Conservation (phyloP, 53 echinoderm and acorn worm genomes). For the Actinopyga echinites region DNA sequence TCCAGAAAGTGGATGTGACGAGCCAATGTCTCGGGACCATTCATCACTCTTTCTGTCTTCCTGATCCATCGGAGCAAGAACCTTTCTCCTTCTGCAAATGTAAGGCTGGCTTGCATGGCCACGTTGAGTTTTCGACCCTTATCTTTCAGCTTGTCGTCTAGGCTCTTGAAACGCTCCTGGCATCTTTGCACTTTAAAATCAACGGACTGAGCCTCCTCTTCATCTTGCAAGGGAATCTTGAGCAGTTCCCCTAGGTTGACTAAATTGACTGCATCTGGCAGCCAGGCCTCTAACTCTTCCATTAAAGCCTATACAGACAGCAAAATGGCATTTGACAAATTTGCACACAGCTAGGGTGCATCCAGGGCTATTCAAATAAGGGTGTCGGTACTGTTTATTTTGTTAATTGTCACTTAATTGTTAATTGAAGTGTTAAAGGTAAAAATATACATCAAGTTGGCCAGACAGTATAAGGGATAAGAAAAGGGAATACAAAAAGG, state of each 20-base stretch:
- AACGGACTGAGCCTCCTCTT: slow-evolving; percentile 58
- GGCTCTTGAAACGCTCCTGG: slow-evolving; percentile 63
- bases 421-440: no score
- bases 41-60: slow-evolving; percentile 72
- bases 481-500: background rate
- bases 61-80: slow-evolving; percentile 84
- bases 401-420: no score
- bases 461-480: background rate
- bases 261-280: slow-evolving; percentile 23
- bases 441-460: no score
- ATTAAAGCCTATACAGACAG: background rate
- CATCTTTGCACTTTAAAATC: slow-evolving; percentile 55
- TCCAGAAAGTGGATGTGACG: slow-evolving; percentile 60
- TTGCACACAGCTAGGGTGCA: background rate
- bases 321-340: background rate
- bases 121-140: slow-evolving; percentile 61
- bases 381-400: background rate
- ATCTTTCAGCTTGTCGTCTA: slow-evolving; percentile 53
- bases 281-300: slow-evolving; percentile 21
- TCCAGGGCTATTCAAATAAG: background rate
- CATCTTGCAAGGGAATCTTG: slow-evolving; percentile 25
- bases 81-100: slow-evolving; percentile 72
- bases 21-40: slow-evolving; percentile 62
- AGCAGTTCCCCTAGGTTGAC: slow-evolving; percentile 34
- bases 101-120: slow-evolving; percentile 67